These are phyloP conservation scores for Vespertilio murinus DNA, from an alignment of 2,797 vertebrate species.

Conservation along the genomic window DNA sequence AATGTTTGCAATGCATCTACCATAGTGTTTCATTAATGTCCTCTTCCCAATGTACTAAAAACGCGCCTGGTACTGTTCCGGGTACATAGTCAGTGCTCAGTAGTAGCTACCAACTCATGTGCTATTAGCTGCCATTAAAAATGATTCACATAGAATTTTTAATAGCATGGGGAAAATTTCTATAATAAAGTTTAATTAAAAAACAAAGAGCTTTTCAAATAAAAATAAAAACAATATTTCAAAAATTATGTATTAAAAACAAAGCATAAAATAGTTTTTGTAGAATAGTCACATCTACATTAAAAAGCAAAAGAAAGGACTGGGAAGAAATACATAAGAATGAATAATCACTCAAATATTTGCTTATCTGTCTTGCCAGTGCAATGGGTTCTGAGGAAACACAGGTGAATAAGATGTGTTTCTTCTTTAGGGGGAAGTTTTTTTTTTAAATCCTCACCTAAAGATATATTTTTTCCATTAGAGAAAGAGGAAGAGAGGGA, in stretches of 20 bases:
- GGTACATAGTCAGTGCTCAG: not conserved
- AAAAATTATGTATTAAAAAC: not conserved
- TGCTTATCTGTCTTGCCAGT: not conserved
- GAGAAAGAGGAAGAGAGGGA: too few relatives aligned
- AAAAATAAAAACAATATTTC: not conserved
- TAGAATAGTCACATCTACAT: not conserved
- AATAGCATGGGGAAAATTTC: not conserved
- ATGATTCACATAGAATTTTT: slow-evolving; percentile 9
- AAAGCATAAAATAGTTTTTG: not conserved
- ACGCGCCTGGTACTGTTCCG: not conserved
- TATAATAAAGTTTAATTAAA: not conserved
- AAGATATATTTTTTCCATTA: too few relatives aligned
- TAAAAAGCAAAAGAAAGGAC: not conserved
- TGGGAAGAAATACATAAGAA: not conserved
- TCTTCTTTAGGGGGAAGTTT: not conserved
- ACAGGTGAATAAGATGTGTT: not conserved
- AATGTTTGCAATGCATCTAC: not conserved
- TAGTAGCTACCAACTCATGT: not conserved
- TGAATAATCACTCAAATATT: not conserved
- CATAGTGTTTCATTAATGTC: not conserved
- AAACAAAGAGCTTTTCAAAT: not conserved
- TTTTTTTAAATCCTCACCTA: too few relatives aligned
- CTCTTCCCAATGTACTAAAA: not conserved
- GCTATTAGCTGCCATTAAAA: not conserved
- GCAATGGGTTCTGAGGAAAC: not conserved